Evolutionary conservation across 37 sponge, comb jelly and placozoan genomes (phyloP).

Genomic region (Crambe crambe): DNA sequence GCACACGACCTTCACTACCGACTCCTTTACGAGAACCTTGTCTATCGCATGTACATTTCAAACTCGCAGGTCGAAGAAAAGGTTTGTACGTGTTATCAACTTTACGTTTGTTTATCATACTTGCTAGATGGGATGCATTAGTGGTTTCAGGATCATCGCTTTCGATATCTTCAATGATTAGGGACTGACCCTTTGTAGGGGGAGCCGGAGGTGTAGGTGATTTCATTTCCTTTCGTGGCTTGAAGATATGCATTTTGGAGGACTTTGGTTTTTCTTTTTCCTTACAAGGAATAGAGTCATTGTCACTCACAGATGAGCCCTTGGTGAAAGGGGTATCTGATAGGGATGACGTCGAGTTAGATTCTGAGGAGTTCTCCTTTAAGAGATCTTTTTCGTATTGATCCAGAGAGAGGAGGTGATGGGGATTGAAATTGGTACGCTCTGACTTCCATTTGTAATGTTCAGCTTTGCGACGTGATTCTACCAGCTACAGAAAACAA

Average conservation of each 20-base stretch:
- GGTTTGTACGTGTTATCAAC: too few relatives aligned
- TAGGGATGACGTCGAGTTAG: neutral
- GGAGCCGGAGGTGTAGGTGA: neutral
- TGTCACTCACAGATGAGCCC: neutral
- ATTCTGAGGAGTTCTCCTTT: neutral
- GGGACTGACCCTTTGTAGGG: neutral
- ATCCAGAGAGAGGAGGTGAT: neutral
- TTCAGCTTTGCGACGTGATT: constrained; percentile 50
- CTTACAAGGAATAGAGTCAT: neutral
- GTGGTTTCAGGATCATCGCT: neutral
- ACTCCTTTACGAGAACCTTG: neutral
- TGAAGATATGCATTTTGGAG: neutral
- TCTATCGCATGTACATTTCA: too few relatives aligned
- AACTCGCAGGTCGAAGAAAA: too few relatives aligned
- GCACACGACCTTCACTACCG: constrained; percentile 9
- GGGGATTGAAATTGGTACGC: constrained; percentile 10
- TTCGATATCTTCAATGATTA: neutral
- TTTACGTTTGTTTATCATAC: neutral
- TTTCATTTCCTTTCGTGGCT: neutral
- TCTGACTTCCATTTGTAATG: constrained; percentile 47
- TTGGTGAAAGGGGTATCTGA: neutral
- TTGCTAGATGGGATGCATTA: neutral
- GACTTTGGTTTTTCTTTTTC: neutral
- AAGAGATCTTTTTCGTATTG: neutral
- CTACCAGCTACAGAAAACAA: constrained; percentile 24